Evolutionary conservation across 1,140 invertebrate species (phyloP), one percentile per base, ranked within the genome.

Genomic region (Metaphire vulgaris): DNA sequence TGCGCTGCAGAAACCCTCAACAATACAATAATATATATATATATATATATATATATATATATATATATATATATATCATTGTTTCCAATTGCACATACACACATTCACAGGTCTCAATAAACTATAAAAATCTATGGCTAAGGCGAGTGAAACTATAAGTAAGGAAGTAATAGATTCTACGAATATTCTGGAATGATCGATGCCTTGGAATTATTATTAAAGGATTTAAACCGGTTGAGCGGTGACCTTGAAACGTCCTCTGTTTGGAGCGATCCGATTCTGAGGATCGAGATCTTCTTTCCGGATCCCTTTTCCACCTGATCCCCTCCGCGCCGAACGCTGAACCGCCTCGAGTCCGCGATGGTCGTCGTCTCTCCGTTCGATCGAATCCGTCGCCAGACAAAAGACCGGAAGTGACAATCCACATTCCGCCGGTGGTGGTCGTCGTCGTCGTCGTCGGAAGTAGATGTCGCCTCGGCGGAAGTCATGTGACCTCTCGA

Each of bases 181-280:
- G 21, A 12, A 56, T 21, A 21, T 12, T 21, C 41, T 56, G 21
- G 21, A 21, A 56, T 12, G 21, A 56, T 56, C 41, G 21, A 21
- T 56, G 6, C 41, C 41, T 12, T 56, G n/a, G n/a, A n/a, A n/a
- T n/a, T n/a, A n/a, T n/a, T n/a, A n/a, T n/a, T n/a, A n/a, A n/a
- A n/a, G n/a, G n/a, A n/a, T n/a, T n/a, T n/a, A n/a, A n/a, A n/a
- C n/a, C n/a, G n/a, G n/a, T n/a, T n/a, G n/a, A n/a, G n/a, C n/a
- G n/a, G n/a, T n/a, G n/a, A 56, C 41, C 41, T 56, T 6, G 41
- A 56, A 21, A 56, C 6, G 21, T 72, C 70, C 33, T 72, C 70
- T 21, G 32, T 6, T 26, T 15, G 70, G 2, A 72, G 26, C 12
- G 2, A 2, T 12, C 70, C 33, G 21, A 72, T 34, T 26, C 70